phyloP scores from a whole-genome alignment of 2,888 invertebrate species.

The Melitaea athalia region DNA sequence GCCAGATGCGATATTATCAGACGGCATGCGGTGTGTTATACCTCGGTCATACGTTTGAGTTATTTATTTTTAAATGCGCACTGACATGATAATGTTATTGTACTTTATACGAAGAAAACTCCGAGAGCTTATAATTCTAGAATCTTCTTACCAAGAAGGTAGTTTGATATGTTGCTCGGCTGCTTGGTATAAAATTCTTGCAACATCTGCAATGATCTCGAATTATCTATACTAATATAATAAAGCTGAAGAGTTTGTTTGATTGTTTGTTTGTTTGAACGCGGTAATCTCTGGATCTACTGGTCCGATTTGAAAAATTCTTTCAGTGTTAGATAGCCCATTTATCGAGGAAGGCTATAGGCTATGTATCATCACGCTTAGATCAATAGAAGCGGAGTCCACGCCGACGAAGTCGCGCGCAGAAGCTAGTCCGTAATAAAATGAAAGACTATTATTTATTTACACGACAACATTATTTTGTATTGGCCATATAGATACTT shows the following conservation, averaged over 20 bases:
- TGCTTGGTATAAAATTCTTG: background rate
- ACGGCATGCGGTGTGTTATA: slow-evolving; percentile 8
- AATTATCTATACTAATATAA: too few species aligned
- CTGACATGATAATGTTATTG: background rate
- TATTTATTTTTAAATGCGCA: slow-evolving; percentile 8
- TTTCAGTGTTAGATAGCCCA: too few species aligned
- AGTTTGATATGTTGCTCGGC: background rate
- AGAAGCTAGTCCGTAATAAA: background rate
- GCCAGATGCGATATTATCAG: slow-evolving; percentile 63
- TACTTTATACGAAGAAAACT: background rate
- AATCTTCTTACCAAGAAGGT: background rate
- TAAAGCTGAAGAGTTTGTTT: too few species aligned
- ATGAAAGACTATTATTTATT: background rate
- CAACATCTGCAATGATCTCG: background rate
- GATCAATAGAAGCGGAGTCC: too few species aligned
- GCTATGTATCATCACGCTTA: too few species aligned
- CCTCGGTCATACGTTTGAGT: background rate
- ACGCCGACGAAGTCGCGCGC: too few species aligned
- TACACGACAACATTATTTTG: too few species aligned
- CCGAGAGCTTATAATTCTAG: background rate
- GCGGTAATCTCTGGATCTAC: too few species aligned
- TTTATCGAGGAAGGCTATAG: too few species aligned
- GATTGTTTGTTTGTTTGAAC: too few species aligned
- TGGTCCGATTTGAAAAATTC: too few species aligned
- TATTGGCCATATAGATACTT: too few species aligned